Percentiles rank a stretch among this genome's conserved stretches.
Evolutionary conservation across 2,888 invertebrate genomes (phyloP).

Genomic region (Polydrusus tereticollis): DNA sequence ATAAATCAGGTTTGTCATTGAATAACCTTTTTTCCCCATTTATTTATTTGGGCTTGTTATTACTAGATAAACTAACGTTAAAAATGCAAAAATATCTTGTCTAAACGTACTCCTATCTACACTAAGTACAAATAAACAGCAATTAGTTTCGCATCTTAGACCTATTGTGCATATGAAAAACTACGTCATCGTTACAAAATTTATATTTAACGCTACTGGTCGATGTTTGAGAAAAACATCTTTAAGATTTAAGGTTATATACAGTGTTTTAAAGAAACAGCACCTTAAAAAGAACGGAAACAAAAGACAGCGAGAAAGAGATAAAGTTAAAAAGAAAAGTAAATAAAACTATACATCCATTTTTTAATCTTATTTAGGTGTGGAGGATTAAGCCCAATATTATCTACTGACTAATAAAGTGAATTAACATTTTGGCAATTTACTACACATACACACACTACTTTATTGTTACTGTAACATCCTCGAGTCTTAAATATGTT

Average conservation of each 20-base stretch:
- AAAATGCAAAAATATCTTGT: slow-evolving; percentile 2
- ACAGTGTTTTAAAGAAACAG: not conserved
- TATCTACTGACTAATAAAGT: no score
- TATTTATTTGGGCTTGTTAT: no score
- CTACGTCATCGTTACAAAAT: slow-evolving; percentile 63
- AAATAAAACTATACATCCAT: no score
- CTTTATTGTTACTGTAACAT: not conserved
- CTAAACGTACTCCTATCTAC: slow-evolving; percentile 39
- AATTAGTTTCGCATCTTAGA: slow-evolving; percentile 29
- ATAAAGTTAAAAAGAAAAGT: no score
- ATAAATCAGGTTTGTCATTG: no score
- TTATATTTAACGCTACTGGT: slow-evolving; percentile 63
- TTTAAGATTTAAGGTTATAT: slow-evolving; percentile 12
- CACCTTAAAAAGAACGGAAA: no score
- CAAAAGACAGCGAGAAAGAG: no score
- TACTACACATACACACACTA: no score
- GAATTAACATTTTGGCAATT: no score
- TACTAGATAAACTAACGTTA: not conserved
- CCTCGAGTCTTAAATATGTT: not conserved
- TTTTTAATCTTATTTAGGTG: no score
- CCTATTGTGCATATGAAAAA: slow-evolving; percentile 54
- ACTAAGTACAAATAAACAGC: slow-evolving; percentile 47
- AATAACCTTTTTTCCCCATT: no score
- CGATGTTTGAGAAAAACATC: slow-evolving; percentile 53
- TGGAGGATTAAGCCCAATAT: no score